Conservation (phyloP, 2,113 vertebrate species). For the Tonatia bakeri region DNA sequence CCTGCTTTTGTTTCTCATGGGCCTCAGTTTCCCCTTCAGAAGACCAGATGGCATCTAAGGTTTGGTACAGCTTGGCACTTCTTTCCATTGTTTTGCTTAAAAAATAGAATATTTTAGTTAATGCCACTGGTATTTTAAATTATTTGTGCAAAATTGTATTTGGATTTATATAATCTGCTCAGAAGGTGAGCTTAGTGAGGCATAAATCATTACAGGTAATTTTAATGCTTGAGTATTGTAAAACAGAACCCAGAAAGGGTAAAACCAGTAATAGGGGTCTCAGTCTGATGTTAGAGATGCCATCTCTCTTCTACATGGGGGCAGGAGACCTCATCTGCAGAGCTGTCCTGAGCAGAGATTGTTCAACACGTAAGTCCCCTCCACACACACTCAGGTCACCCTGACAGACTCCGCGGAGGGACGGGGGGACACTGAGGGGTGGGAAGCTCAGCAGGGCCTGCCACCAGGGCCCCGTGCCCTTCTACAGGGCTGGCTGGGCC, state of each 20-base stretch:
- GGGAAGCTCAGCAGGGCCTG: neutral
- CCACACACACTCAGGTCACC: constrained; percentile 46
- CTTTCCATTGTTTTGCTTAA: neutral
- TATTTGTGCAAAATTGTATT: constrained; percentile 22
- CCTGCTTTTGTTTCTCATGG: neutral
- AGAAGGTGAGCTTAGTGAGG: constrained; percentile 58
- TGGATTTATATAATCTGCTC: constrained; percentile 18
- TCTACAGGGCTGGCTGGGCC: neutral
- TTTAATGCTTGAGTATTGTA: constrained; percentile 36
- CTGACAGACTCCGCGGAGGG: neutral
- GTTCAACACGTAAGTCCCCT: constrained; percentile 5
- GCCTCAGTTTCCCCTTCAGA: constrained; percentile 17
- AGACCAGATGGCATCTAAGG: neutral
- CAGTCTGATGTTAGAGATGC: constrained; percentile 23
- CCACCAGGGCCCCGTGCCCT: fast-evolving
- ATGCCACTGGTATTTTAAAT: neutral
- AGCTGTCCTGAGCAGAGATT: constrained; percentile 26
- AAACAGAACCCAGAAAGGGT: constrained; percentile 50
- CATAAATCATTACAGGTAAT: constrained; percentile 55
- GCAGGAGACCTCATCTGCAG: constrained; percentile 50
- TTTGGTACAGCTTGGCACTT: neutral
- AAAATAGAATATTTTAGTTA: constrained; percentile 14
- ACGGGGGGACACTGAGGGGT: neutral
- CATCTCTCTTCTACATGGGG: constrained; percentile 20
- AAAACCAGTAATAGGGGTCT: constrained; percentile 44